A percentile compares a stretch with the other conserved stretches of the same genome.
phyloP scores from a whole-genome alignment of 2,888 invertebrate species.

The Trichogramma evanescens region DNA sequence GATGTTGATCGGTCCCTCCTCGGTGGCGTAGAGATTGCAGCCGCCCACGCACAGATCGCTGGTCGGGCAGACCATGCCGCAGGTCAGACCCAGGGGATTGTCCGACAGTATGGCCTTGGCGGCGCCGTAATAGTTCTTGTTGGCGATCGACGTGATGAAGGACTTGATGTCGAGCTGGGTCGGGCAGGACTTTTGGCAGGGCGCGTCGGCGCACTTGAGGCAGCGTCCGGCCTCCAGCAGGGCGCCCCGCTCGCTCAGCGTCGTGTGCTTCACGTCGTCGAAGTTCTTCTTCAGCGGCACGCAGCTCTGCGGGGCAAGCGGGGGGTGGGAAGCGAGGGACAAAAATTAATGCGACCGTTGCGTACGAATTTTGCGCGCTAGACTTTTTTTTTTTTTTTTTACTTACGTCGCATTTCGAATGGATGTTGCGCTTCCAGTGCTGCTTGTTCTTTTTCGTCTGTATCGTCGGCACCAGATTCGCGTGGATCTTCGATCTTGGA shows the following conservation, averaged over 20 bases:
- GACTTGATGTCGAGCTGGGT: constrained; percentile 95
- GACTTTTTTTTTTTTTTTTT: constrained; percentile 22
- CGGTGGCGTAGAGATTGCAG: constrained; percentile 90
- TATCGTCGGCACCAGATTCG: constrained; percentile 75
- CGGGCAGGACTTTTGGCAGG: constrained; percentile 97
- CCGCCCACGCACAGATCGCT: constrained; percentile 97
- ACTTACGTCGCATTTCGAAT: constrained; percentile 76
- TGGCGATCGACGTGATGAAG: constrained; percentile 93
- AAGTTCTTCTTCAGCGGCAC: constrained; percentile 77
- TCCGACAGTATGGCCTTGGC: constrained; percentile 93
- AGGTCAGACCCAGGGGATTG: constrained; percentile 90
- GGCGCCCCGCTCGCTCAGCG: constrained; percentile 91
- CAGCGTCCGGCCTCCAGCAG: constrained; percentile 82
- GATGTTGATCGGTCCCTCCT: constrained; percentile 97
- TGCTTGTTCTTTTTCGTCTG: constrained; percentile 81
- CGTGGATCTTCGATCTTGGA: constrained; percentile 70
- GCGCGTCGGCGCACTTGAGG: constrained; percentile 90
- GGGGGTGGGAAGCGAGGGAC: too few relatives aligned
- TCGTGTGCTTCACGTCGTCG: constrained; percentile 95
- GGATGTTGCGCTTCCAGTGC: constrained; percentile 91
- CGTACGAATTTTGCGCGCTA: background rate
- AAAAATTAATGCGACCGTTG: background rate
- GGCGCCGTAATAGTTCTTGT: constrained; percentile 98
- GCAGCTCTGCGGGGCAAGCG: constrained; percentile 52
- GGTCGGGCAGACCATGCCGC: constrained; percentile 98